Base-by-base conservation (phyloP, 2,113 vertebrate genomes). In the Colistium nudipinnis region DNA sequence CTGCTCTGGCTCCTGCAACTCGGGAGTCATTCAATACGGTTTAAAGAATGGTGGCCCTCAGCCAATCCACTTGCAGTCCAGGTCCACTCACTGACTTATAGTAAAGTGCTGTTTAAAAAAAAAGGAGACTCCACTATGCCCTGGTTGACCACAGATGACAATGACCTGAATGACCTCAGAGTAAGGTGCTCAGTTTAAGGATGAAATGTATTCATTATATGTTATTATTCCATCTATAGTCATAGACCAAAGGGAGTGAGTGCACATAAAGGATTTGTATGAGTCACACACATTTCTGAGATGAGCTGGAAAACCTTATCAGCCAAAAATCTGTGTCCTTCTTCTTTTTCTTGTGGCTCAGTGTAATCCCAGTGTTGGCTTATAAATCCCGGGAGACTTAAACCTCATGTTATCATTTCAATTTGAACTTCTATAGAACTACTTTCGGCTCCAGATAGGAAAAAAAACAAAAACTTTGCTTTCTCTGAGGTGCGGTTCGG, bases 1-100 rank as follows among this genome's bases (percentile, higher is more conserved):
- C 90, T 91, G 89, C 78, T 82, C 56, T 81, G 70, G 80, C 81
- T 90, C 74, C 11, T 51, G 22, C 16, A 12, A 14, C 31, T 19
- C 1, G 19, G n/a, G n/a, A 72, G 61, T 41, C 53, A 49, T 5
- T 84, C 12, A 5, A 28, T 49, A 16, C 49, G 60, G 54, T 73
- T 30, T 72, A 59, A 20, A 49, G 49, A 72, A 33, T 1, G 11
- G 63, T n/a, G n/a, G 62, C 30, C 3, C 4, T n/a, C 3, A 0
- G 82, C 75, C 67, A 82, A 63, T 54, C 30, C 47, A 43, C 48
- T 75, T 14, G 39, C 54, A 74, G 67, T 28, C 8, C 16, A n/a
- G 0, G 31, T 67, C 33, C 49, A 45, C 67, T 78, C 78, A 65
- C 17, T 52, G 39, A 70, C 49, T 62, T 19, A 54, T n/a, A 33